phyloP scores from a whole-genome alignment of 2,888 invertebrate species.

The Drosophila atripex region DNA sequence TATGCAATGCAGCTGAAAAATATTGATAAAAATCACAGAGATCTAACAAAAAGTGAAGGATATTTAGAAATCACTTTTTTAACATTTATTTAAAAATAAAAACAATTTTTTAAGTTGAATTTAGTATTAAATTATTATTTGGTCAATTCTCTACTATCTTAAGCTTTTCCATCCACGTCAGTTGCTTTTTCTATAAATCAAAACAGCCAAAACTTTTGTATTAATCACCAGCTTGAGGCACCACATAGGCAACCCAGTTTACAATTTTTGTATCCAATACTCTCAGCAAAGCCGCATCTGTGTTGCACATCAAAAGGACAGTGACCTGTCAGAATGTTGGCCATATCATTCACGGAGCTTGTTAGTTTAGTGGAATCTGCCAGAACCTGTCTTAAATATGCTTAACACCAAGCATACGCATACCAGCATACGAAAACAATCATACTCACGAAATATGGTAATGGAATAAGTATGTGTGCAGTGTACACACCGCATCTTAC shows the following conservation, averaged over 20 bases:
- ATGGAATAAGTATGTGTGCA: too few species aligned
- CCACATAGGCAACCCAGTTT: neutral
- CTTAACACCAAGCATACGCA: conserved; percentile 4
- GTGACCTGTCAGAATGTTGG: conserved; percentile 10
- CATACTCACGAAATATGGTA: neutral
- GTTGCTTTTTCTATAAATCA: neutral
- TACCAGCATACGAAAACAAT: too few species aligned
- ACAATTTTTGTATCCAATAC: neutral
- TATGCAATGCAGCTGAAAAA: neutral
- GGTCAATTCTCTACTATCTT: too few species aligned
- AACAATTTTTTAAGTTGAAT: too few species aligned
- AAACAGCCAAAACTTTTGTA: neutral
- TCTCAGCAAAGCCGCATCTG: neutral
- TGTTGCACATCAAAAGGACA: conserved; percentile 6
- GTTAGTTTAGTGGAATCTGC: neutral
- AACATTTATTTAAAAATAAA: too few species aligned
- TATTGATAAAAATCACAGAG: neutral
- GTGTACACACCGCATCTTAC: neutral
- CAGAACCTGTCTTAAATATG: neutral
- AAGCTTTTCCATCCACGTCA: too few species aligned
- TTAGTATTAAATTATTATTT: too few species aligned
- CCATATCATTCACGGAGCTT: neutral
- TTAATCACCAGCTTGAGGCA: neutral
- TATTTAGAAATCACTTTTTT: too few species aligned
- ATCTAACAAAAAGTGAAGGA: too few species aligned